Evolutionary conservation across 2,888 invertebrate genomes (phyloP), one percentile per base, ranked within the genome.

Genomic region (Bellardia bayeri): DNA sequence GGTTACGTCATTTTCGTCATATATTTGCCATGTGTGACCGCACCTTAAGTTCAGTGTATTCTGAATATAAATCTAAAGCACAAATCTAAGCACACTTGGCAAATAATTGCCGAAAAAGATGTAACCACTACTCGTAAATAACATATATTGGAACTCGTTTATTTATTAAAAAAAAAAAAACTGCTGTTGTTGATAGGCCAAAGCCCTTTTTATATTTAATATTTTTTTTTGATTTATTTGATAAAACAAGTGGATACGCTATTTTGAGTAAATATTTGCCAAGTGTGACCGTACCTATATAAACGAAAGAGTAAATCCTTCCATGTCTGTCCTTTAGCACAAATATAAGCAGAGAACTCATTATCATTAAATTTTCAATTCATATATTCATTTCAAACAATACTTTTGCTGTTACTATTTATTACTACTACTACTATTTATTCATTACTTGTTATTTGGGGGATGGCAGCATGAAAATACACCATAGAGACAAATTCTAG

Each of bases 341-440:
- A 58, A 66, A 56, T 14, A 23, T 23, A 23, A 23, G 2, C 23
- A n/a, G 2, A 49, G 14, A 3, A 56, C 78, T 86, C 78, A 86
- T 86, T 86, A 82, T 86, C 81, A 82, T 78, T 76, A 58, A 16
- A 66, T 76, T 61, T 61, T 78, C 64, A 42, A 68, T 71, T 76
- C 64, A 78, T 61, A 66, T 72, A 51, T 42, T 49, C 23, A 71
- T 71, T 76, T 79, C 13, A 74, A 63, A 54, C 42, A 82, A 66
- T 49, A 49, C 49, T 64, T 56, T 58, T 75, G 42, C 61, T 63
- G 14, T 40, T 56, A 71, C 45, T 58, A 51, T 69, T 80, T 42
- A 83, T 83, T 80, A 23, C 23, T 23, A 23, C 23, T 23, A 11
- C 30, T 56, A 71, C 45, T 58, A 51, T 69, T 80, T 42, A 83